Percentiles rank a stretch among this genome's conserved stretches.
Evolutionary conservation across 1,140 invertebrate genomes (phyloP).

Genomic region (Oryctes rhinoceros): DNA sequence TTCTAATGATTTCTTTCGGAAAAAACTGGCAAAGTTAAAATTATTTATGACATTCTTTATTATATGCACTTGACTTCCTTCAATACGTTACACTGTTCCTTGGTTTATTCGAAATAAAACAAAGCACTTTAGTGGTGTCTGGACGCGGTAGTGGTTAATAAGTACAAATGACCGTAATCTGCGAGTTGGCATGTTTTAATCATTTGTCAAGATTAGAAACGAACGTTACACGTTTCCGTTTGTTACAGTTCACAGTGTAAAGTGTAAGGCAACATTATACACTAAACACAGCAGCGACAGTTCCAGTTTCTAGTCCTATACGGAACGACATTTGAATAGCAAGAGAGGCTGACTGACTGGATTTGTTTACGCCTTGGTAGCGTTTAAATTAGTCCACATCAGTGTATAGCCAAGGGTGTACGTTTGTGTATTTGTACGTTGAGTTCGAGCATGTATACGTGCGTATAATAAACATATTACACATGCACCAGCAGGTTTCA

Average conservation of each 20-base stretch:
- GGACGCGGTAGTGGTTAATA: not conserved
- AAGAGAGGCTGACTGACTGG: not conserved
- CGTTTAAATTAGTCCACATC: constrained; percentile 18
- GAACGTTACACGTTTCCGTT: constrained; percentile 33
- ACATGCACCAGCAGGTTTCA: constrained; percentile 17
- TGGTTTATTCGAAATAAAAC: not conserved
- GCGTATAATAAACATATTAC: constrained; percentile 19
- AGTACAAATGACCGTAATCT: constrained; percentile 29
- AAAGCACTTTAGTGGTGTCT: not conserved
- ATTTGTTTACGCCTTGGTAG: constrained; percentile 13
- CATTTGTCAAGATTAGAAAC: constrained; percentile 36
- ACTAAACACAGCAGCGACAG: not conserved
- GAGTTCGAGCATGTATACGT: not conserved
- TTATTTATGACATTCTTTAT: too few species aligned
- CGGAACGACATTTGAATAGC: not conserved
- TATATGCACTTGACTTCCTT: too few species aligned
- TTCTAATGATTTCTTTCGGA: too few species aligned
- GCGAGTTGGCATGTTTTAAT: constrained; percentile 27
- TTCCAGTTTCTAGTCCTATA: not conserved
- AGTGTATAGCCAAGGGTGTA: not conserved
- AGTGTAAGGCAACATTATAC: constrained; percentile 3
- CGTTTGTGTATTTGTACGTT: not conserved
- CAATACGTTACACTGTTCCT: too few species aligned
- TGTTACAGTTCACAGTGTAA: constrained; percentile 11
- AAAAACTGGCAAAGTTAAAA: too few species aligned